Base-by-base conservation (phyloP, 2,888 invertebrate genomes). In the Clunio marinus region DNA sequence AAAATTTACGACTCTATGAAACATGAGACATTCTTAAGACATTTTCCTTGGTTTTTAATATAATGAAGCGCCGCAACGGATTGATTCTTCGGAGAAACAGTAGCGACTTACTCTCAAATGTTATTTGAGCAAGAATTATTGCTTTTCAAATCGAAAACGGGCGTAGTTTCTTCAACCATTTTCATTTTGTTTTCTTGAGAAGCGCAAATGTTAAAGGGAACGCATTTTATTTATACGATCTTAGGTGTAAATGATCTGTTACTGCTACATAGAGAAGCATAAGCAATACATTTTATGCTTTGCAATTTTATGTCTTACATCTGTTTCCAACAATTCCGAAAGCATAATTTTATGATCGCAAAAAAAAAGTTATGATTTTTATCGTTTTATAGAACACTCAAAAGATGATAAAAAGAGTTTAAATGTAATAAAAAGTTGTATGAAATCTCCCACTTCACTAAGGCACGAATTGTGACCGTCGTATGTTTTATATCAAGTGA, bases 121-220 rank as follows among this genome's bases (percentile, higher is more conserved):
- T 25, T 27, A 63, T 45, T 63, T 17, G 63, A 63, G 63, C 10
- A 63, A 63, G 63, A 63, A 20, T 63, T 63, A 63, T 63, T 41
- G 63, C 7, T 24, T 41, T 1, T 20, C 15, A 5, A 37, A 35
- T 22, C 15, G 8, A 63, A 63, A 63, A 27, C 46, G 63, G 63
- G 63, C 28, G 35, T 32, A n/a, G 57, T 25, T 57, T 57, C 25
- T 57, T 41, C 41, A 13, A n/a, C n/a, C 41, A 41, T 15, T n/a
- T n/a, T n/a, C 41, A 41, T 41, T 41, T n/a, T n/a, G n/a, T 5
- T 59, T 63, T 63, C 46, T 63, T 28, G 1, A 27, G 63, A 46
- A 60, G 17, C 20, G 63, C 25, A 20, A 63, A 45, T 17, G 46
- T 15, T 15, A 41, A 63, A 51, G 20, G 15, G 20, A 22, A 17